These are phyloP conservation scores for Melinaea menophilus DNA, from an alignment of 2,888 invertebrate genomes.

Conservation along the genomic window DNA sequence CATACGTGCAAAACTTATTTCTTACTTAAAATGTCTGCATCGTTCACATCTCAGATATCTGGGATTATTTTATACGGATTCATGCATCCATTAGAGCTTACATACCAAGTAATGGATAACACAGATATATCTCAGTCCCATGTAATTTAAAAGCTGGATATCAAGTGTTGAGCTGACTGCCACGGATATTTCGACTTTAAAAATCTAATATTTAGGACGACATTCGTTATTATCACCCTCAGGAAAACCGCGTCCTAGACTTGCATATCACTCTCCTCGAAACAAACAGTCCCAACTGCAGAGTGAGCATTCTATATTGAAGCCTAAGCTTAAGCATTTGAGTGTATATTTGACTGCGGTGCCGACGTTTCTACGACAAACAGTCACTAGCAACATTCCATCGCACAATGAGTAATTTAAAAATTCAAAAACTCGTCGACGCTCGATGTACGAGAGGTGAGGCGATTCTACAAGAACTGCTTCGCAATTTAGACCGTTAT, in stretches of 20 bases:
- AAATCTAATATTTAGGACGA: constrained; percentile 72
- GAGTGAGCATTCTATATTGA: constrained; percentile 50
- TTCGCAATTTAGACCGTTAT: constrained; percentile 74
- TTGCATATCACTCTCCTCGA: constrained; percentile 46
- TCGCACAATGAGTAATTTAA: constrained; percentile 79
- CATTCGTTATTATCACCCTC: constrained; percentile 71
- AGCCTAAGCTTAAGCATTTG: constrained; percentile 53
- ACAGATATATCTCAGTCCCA: constrained; percentile 56
- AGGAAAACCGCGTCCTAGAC: constrained; percentile 66
- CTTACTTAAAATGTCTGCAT: constrained; percentile 27
- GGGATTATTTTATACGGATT: constrained; percentile 38
- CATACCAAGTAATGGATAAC: constrained; percentile 63
- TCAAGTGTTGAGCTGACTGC: constrained; percentile 51
- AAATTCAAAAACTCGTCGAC: constrained; percentile 79
- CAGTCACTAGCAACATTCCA: constrained; percentile 68
- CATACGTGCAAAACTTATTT: constrained; percentile 29
- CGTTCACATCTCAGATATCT: constrained; percentile 25
- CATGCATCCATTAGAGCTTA: constrained; percentile 40
- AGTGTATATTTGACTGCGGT: constrained; percentile 59
- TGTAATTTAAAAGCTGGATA: constrained; percentile 50
- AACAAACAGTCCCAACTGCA: constrained; percentile 45
- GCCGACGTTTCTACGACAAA: constrained; percentile 43
- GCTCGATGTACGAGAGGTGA: constrained; percentile 63
- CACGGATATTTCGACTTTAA: constrained; percentile 67
- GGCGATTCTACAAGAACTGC: constrained; percentile 66